phyloP scores from a whole-genome alignment of 1,140 invertebrate species.

The Lethrus apterus region DNA sequence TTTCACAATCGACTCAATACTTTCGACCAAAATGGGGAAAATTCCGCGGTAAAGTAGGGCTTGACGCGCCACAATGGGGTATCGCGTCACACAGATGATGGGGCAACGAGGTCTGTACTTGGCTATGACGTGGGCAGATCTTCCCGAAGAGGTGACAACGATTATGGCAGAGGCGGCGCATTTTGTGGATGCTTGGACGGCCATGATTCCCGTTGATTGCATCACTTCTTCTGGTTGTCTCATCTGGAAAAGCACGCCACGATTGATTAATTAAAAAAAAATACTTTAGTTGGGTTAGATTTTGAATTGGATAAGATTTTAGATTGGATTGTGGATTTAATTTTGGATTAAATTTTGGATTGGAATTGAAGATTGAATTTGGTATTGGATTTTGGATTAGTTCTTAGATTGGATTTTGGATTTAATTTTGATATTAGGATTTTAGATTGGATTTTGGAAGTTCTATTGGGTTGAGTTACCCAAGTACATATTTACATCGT shows the following conservation, averaged over 20 bases:
- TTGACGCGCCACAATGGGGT: conserved; percentile 8
- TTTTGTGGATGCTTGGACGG: conserved; percentile 5
- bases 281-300: no score
- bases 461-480: no score
- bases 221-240: not conserved
- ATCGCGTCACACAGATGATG: conserved; percentile 12
- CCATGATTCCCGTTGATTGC: conserved; percentile 7
- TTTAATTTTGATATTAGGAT: no score
- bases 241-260: conserved; percentile 1
- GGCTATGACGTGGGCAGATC: conserved; percentile 12
- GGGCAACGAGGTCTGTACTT: conserved; percentile 16
- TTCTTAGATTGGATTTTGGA: no score
- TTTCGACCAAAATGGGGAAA: conserved; percentile 10
- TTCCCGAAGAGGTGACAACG: conserved; percentile 11
- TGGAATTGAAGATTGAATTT: no score
- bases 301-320: no score
- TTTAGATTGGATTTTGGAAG: no score
- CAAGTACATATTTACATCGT: no score
- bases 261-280: not conserved
- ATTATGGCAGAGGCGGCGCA: conserved; percentile 9
- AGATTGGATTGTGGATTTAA: no score
- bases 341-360: no score
- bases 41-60: conserved; percentile 10
- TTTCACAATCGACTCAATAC: conserved; percentile 8
- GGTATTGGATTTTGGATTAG: no score